Evolutionary conservation across 2,113 vertebrate species (phyloP), one percentile per base, ranked within the genome.

Genomic region (Cnemophilus loriae): DNA sequence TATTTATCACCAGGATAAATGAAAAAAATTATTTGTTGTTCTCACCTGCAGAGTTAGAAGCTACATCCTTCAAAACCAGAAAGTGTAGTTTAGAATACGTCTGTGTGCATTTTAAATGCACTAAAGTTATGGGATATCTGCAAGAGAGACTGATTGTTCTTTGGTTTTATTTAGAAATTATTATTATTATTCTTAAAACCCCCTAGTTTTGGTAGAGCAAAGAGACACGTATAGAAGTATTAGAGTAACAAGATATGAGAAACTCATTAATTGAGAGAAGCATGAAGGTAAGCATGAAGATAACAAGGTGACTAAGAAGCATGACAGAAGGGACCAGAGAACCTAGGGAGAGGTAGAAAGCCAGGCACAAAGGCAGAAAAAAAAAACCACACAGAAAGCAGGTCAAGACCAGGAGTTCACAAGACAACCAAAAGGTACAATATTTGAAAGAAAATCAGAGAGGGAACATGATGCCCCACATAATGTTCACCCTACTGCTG

Each of bases 221-320:
- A 84, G 12, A 70, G n/a, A 86, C 0, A 33, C 0, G 0, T 2
- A 10, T 22, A 49, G 46, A 71, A 86, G 27, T 35, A n/a, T 4
- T 27, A 84, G 22, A 70, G 37, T 24, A 60, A 85, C 12, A 37
- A 27, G 42, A 37, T 19, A 49, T 37, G 8, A 56, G 32, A 84
- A 46, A 35, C 5, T 23, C 17, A 26, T 33, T 37, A 80, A 37
- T 6, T 13, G 42, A 59, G 11, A 49, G 22, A 80, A 82, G 35
- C 5, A 14, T 22, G 59, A 39, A 80, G 32, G 21, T 14, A 57
- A 77, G 52, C 37, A 69, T 11, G 9, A 55, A 42, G 30, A 63
- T 6, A 23, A 63, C 2, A 18, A 63, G 8, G 13, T 24, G 15
- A 47, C 61, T 78, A 79, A 71, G 23, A 52, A 63, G 41, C 9